phyloP scores from a whole-genome alignment of 2,797 vertebrate species.

The Nannoperca obscura region DNA sequence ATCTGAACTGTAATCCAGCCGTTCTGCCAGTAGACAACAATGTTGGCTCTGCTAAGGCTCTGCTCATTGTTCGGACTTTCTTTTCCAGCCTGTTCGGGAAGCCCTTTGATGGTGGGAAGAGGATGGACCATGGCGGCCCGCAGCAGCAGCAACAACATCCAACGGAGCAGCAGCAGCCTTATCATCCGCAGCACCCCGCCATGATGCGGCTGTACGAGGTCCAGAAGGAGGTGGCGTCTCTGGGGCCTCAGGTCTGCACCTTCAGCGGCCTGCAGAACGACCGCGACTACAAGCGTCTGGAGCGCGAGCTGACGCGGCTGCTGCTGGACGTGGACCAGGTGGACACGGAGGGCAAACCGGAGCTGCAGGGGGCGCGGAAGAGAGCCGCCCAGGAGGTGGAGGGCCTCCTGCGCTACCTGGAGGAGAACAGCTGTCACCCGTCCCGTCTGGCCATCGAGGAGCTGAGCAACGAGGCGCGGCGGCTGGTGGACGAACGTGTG shows the following conservation, averaged over 20 bases:
- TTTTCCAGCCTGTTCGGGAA: slow-evolving; percentile 87
- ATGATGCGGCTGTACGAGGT: slow-evolving; percentile 93
- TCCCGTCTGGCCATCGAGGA: slow-evolving; percentile 91
- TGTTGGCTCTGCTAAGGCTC: neutral
- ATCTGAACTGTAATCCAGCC: slow-evolving; percentile 17
- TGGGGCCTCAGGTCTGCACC: slow-evolving; percentile 91
- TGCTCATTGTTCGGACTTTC: slow-evolving; percentile 38
- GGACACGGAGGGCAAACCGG: slow-evolving; percentile 92
- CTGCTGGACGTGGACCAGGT: slow-evolving; percentile 96
- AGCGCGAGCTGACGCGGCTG: slow-evolving; percentile 91
- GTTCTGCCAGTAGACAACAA: neutral
- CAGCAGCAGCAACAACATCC: slow-evolving; percentile 75
- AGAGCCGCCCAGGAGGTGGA: slow-evolving; percentile 93
- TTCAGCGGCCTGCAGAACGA: slow-evolving; percentile 95
- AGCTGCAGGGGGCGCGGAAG: slow-evolving; percentile 93
- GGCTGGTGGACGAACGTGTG: slow-evolving; percentile 89
- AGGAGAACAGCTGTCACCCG: slow-evolving; percentile 94
- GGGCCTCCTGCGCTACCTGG: slow-evolving; percentile 92
- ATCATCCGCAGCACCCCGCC: slow-evolving; percentile 90
- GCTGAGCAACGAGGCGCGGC: slow-evolving; percentile 90
- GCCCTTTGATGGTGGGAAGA: slow-evolving; percentile 87
- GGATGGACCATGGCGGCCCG: slow-evolving; percentile 91
- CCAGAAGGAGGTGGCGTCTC: slow-evolving; percentile 89
- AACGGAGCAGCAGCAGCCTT: slow-evolving; percentile 76
- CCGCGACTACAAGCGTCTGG: slow-evolving; percentile 92